phyloP scores from a whole-genome alignment of 2,113 vertebrate genomes.

The Delphinapterus leucas region DNA sequence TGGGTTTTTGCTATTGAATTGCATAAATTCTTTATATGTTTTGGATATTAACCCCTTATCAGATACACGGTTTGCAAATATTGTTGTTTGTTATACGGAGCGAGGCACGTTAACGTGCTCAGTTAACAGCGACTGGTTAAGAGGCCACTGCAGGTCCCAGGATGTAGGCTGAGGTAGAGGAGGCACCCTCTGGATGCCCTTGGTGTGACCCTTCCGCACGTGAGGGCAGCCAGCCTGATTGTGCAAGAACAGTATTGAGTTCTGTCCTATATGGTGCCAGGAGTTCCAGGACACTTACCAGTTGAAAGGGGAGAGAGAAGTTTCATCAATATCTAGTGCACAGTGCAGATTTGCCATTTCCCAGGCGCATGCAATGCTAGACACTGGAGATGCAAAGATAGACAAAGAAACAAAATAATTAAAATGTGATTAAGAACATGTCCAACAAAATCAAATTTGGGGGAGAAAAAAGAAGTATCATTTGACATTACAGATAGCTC shows the following conservation, averaged over 20 bases:
- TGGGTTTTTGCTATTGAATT: neutral
- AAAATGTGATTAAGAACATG: neutral
- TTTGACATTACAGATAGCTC: slow-evolving; percentile 18
- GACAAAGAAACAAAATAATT: neutral
- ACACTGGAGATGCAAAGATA: neutral
- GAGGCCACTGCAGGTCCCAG: neutral
- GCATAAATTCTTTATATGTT: neutral
- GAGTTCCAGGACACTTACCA: neutral
- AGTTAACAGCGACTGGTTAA: neutral
- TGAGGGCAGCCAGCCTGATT: neutral
- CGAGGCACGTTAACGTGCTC: neutral
- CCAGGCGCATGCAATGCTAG: neutral
- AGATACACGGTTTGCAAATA: neutral
- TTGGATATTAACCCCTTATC: neutral
- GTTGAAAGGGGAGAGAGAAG: neutral
- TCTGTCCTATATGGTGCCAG: neutral
- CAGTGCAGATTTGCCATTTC: neutral
- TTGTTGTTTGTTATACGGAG: neutral
- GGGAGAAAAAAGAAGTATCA: neutral
- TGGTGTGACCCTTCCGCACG: neutral
- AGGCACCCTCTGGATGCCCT: neutral
- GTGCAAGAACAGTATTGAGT: neutral
- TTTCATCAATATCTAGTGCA: neutral
- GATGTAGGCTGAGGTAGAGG: neutral
- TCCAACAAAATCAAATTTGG: slow-evolving; percentile 2